Evolutionary conservation across 2,888 invertebrate genomes (phyloP), one percentile per base, ranked within the genome.

Genomic region (Uloborus plumipes): DNA sequence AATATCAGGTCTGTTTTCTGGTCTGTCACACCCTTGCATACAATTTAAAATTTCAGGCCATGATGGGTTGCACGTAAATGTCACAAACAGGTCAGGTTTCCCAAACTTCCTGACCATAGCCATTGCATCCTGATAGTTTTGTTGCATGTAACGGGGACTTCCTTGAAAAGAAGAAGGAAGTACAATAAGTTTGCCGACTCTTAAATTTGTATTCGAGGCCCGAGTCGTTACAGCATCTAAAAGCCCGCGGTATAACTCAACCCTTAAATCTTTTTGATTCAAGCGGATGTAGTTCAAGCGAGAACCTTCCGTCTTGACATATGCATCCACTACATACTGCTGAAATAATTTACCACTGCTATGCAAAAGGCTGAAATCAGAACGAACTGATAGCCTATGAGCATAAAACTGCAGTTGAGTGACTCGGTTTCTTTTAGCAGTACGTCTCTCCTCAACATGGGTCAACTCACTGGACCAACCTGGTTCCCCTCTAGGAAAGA

Each of bases 61-160:
- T 74, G 87, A 88, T 2, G 89, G 89, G 86, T 90, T 90, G 82
- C 89, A 89, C 1, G 90, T 90, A 85, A 89, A 87, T n/a, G 89
- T 90, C 13, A 90, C 85, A 85, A 90, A 90, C n/a, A 89, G 85
- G 85, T 89, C 88, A 26, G 90, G 89, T 78, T 88, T 88, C 2
- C 90, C 90, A 87, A 85, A 88, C 81, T 88, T 88, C 53, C 87
- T 50, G 6, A 90, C 90, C 64, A 89, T 88, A 11, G 89, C 86
- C 89, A 90, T 89, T 0, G 89, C 88, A 87, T 90, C 89, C 84
- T 90, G 88, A 85, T 87, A 88, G 26, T 87, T 86, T 86, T 89
- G 87, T 49, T 87, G 84, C 88, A 88, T 87, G 70, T 87, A 86
- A 31, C 89, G 85, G 11, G 13, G 88, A 50, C 87, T 85, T 13